Conservation (phyloP, 1,140 invertebrate species). For the Sinella curviseta region DNA sequence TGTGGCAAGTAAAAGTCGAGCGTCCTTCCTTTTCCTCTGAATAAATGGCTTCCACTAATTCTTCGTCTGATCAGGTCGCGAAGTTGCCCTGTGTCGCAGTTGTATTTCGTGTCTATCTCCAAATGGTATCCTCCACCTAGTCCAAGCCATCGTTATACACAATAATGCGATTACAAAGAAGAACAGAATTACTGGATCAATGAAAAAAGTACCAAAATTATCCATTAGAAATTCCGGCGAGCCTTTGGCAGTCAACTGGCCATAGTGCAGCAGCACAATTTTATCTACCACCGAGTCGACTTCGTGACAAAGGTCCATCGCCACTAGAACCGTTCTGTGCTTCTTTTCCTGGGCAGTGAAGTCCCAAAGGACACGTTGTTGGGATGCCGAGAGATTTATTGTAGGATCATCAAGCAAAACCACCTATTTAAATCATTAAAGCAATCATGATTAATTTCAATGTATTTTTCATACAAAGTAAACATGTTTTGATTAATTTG, state of each 20-base stretch:
- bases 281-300: slow-evolving; percentile 15
- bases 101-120: neutral
- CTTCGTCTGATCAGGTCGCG: neutral
- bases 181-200: neutral
- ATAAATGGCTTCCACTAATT: neutral
- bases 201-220: slow-evolving; percentile 15
- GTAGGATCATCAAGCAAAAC: slow-evolving; percentile 19
- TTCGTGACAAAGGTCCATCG: neutral
- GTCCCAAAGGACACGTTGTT: neutral
- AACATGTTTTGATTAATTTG: neutral
- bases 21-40: neutral
- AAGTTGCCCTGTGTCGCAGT: neutral
- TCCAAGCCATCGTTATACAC: neutral
- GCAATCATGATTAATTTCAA: neutral
- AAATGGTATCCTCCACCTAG: neutral
- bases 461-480: no score
- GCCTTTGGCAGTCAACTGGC: neutral
- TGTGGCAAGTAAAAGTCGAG: neutral
- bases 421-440: neutral
- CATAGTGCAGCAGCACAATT: neutral
- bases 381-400: neutral
- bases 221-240: neutral
- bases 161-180: neutral
- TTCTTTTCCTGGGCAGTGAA: neutral
- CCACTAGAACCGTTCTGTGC: slow-evolving; percentile 9